These are phyloP conservation scores for Cariama cristata DNA, from an alignment of 2,113 vertebrate genomes.

Conservation along the genomic window DNA sequence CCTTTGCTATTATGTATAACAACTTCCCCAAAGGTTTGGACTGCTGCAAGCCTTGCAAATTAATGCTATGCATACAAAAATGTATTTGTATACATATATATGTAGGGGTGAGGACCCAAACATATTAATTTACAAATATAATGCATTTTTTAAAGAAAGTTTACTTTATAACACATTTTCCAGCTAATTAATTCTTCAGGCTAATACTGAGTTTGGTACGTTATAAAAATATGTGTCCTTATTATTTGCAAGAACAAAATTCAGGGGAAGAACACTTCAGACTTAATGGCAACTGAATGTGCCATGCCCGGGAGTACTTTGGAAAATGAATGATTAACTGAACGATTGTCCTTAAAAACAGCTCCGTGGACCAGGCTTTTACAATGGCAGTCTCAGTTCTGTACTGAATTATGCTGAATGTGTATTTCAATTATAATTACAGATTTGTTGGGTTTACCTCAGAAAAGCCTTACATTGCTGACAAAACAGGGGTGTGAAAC, in stretches of 20 bases:
- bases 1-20: background rate
- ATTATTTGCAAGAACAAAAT: background rate
- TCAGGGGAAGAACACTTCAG: background rate
- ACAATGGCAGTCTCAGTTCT: background rate
- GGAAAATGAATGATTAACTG: background rate
- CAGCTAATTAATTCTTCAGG: background rate
- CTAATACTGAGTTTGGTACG: background rate
- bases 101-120: background rate
- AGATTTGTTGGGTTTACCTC: background rate
- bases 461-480: background rate
- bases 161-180: background rate
- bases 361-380: background rate
- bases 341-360: background rate
- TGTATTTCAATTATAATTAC: accelerated
- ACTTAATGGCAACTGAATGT: background rate
- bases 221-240: background rate
- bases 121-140: background rate
- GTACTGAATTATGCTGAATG: accelerated
- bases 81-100: background rate
- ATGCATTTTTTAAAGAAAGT: background rate
- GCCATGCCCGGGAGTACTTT: background rate
- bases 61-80: background rate
- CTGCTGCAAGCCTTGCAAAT: background rate
- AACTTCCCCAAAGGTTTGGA: background rate
- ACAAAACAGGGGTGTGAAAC: too few species aligned